A percentile compares a stretch with the other conserved stretches of the same genome.
Conservation (phyloP, 2,888 invertebrate genomes). For the Carpatolechia fugitivella region DNA sequence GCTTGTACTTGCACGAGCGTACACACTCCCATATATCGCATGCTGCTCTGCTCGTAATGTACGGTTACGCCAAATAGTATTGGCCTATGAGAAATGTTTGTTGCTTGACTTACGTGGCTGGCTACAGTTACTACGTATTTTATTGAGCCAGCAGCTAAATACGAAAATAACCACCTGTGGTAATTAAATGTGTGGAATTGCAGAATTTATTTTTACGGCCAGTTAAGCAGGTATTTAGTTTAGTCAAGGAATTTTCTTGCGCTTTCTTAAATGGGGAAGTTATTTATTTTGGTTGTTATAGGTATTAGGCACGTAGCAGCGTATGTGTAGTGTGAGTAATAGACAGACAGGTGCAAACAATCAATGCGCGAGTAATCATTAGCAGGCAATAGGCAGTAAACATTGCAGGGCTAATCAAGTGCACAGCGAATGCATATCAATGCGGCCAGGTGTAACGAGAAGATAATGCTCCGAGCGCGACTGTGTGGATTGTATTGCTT, state of each 20-base stretch:
- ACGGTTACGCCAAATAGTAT: slow-evolving; percentile 25
- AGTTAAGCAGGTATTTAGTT: neutral
- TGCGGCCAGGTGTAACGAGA: slow-evolving; percentile 55
- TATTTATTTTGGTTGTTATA: neutral
- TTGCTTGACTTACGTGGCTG: slow-evolving; percentile 14
- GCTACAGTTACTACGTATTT: slow-evolving; percentile 7
- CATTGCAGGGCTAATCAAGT: slow-evolving; percentile 55
- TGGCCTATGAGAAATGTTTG: slow-evolving; percentile 20
- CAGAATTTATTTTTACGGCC: slow-evolving; percentile 1
- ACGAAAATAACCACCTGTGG: slow-evolving; percentile 7
- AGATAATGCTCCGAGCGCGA: slow-evolving; percentile 42
- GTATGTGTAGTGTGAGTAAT: neutral
- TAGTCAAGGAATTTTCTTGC: neutral
- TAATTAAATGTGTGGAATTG: slow-evolving; percentile 10
- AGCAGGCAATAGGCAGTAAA: slow-evolving; percentile 24
- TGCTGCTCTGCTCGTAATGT: slow-evolving; percentile 21
- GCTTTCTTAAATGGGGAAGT: neutral
- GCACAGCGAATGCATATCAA: slow-evolving; percentile 54
- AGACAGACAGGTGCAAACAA: slow-evolving; percentile 11
- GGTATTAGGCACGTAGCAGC: neutral
- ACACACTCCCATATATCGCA: slow-evolving; percentile 9
- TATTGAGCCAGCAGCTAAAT: neutral
- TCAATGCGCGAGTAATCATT: slow-evolving; percentile 3
- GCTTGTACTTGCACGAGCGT: slow-evolving; percentile 19
- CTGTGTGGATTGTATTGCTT: slow-evolving; percentile 14